Conservation (phyloP, 2,113 vertebrate species). For the Pipra filicauda region DNA sequence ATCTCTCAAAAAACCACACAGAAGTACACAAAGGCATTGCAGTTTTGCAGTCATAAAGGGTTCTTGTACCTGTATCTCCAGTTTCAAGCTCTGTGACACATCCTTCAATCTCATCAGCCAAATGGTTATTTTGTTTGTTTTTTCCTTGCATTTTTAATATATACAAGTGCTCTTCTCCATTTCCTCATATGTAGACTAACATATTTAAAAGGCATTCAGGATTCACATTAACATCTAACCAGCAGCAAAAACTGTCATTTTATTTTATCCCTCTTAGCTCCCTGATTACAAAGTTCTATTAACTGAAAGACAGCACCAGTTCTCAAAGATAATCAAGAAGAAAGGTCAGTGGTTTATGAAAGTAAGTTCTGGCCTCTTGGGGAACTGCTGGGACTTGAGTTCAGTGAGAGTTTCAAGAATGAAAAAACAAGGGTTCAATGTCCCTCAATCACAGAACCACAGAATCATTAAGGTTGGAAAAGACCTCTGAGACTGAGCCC, state of each 20-base stretch:
- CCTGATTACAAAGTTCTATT: slow-evolving; percentile 56
- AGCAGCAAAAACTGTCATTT: slow-evolving; percentile 22
- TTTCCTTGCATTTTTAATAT: slow-evolving; percentile 34
- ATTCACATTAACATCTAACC: not conserved
- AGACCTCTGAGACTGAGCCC: not conserved
- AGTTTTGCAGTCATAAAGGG: not conserved
- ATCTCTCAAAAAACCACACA: not conserved
- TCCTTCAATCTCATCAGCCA: slow-evolving; percentile 16
- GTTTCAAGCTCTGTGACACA: not conserved
- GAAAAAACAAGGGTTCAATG: not conserved
- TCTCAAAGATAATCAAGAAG: slow-evolving; percentile 54
- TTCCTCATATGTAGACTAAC: not conserved
- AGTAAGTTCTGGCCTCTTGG: slow-evolving; percentile 15
- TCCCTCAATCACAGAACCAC: not conserved
- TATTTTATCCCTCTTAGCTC: not conserved
- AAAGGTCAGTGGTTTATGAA: slow-evolving; percentile 59
- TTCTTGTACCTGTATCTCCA: not conserved
- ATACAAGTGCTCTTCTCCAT: not conserved
- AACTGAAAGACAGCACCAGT: slow-evolving; percentile 38
- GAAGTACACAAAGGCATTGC: not conserved
- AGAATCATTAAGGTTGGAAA: not conserved
- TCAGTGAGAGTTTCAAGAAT: not conserved
- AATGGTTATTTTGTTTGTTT: not conserved
- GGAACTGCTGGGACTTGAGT: not conserved
- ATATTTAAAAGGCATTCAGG: slow-evolving; percentile 9